Evolutionary conservation across 2,888 invertebrate genomes (phyloP).

Genomic region (Diadegma fenestrale): DNA sequence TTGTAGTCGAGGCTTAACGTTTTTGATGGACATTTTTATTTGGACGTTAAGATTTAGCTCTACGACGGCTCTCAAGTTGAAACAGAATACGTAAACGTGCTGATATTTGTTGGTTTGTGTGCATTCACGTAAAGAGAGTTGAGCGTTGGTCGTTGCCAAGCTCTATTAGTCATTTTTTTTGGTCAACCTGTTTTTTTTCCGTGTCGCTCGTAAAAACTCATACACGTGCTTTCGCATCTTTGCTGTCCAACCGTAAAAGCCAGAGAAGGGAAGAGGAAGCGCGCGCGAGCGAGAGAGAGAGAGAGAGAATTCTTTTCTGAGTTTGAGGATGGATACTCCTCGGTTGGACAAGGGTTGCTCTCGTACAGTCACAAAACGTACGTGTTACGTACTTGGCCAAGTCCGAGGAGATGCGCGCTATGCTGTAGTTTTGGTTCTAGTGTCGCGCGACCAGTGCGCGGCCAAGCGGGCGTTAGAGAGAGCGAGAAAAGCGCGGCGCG

Average conservation of each 20-base stretch:
- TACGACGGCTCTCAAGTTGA: neutral
- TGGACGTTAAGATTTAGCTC: neutral
- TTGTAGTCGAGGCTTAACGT: neutral
- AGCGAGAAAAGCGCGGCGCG: conserved; percentile 5
- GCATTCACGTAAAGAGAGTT: neutral
- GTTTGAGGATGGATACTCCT: conserved; percentile 16
- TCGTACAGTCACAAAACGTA: conserved; percentile 21
- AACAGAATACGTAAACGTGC: neutral
- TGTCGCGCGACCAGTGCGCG: neutral
- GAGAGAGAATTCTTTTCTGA: neutral
- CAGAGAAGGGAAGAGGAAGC: neutral
- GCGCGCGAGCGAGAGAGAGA: too few species aligned
- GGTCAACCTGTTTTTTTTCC: neutral
- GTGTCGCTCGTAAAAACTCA: conserved; percentile 22
- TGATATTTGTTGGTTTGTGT: neutral
- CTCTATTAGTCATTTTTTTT: conserved; percentile 5
- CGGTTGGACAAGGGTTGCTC: neutral
- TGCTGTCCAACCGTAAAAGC: neutral
- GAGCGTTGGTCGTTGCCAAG: neutral
- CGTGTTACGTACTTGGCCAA: conserved; percentile 13
- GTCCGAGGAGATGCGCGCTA: conserved; percentile 29
- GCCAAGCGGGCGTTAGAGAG: neutral
- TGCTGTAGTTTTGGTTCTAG: conserved; percentile 3
- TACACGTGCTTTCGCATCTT: conserved; percentile 49
- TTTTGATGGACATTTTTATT: neutral